These are phyloP conservation scores for Hippolais icterina DNA, from an alignment of 2,113 vertebrate species.

Conservation along the genomic window DNA sequence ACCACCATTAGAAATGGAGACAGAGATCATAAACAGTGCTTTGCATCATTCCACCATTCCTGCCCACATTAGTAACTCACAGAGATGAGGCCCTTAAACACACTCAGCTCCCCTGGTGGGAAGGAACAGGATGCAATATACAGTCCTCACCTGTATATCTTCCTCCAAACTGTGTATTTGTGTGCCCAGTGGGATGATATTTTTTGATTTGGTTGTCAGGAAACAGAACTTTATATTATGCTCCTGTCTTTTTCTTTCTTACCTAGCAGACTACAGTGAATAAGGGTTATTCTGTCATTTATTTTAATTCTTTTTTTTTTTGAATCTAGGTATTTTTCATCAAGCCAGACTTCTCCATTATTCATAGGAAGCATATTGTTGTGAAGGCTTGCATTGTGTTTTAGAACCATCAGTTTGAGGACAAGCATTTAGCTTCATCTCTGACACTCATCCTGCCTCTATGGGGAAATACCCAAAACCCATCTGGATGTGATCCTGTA, in stretches of 20 bases:
- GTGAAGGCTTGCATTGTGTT: not conserved
- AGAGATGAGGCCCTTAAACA: not conserved
- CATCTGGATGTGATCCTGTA: not conserved
- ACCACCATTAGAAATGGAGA: not conserved
- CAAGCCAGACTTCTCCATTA: constrained; percentile 5
- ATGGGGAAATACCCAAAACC: not conserved
- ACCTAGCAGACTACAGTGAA: not conserved
- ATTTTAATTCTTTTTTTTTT: not conserved
- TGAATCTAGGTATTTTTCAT: not conserved
- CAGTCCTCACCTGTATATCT: not conserved
- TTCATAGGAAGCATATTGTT: not conserved
- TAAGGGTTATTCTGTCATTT: not conserved
- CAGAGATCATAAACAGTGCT: not conserved
- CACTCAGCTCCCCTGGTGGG: not conserved
- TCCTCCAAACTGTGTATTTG: not conserved
- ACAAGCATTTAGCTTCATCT: not conserved
- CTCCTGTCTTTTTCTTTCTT: not conserved
- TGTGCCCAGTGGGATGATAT: not conserved
- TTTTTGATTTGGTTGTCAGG: constrained; percentile 23
- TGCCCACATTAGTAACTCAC: constrained; percentile 29
- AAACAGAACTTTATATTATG: not conserved
- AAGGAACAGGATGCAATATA: not conserved
- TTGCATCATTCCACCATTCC: constrained; percentile 8
- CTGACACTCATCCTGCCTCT: not conserved
- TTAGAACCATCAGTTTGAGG: not conserved